A percentile compares a stretch with the other conserved stretches of the same genome.
phyloP scores from a whole-genome alignment of 1,140 invertebrate genomes.

The Choristoneura fumiferana region DNA sequence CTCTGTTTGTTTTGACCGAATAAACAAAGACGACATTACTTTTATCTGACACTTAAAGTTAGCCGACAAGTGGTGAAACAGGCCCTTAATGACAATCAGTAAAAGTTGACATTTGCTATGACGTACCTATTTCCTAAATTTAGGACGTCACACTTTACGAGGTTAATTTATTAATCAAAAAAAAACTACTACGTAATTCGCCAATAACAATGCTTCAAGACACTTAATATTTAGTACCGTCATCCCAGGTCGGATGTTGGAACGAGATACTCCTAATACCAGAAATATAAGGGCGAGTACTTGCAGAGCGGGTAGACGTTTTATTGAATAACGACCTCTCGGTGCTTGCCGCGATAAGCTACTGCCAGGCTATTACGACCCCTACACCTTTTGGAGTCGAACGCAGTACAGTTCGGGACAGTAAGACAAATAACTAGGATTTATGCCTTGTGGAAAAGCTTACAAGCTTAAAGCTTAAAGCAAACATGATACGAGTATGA shows the following conservation, averaged over 20 bases:
- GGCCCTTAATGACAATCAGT: no score
- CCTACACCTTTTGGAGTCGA: constrained; percentile 17
- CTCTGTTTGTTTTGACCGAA: no score
- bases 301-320: constrained; percentile 35
- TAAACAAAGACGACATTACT: no score
- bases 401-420: constrained; percentile 5
- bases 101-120: no score
- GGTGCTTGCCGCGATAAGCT: constrained; percentile 32
- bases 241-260: not conserved
- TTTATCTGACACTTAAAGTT: no score
- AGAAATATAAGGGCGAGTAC: constrained; percentile 29
- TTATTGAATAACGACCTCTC: constrained; percentile 58
- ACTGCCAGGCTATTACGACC: constrained; percentile 13
- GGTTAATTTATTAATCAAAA: not conserved
- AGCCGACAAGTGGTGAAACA: no score
- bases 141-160: no score
- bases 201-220: not conserved
- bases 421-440: constrained; percentile 15
- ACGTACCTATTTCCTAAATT: no score
- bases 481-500: no score
- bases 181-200: not conserved
- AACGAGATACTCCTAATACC: constrained; percentile 33
- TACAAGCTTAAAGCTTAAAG: no score
- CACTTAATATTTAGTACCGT: not conserved
- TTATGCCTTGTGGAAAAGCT: constrained; percentile 10